These are phyloP conservation scores for Cephalopachus bancanus DNA, from an alignment of 2,797 vertebrate genomes.

Conservation along the genomic window DNA sequence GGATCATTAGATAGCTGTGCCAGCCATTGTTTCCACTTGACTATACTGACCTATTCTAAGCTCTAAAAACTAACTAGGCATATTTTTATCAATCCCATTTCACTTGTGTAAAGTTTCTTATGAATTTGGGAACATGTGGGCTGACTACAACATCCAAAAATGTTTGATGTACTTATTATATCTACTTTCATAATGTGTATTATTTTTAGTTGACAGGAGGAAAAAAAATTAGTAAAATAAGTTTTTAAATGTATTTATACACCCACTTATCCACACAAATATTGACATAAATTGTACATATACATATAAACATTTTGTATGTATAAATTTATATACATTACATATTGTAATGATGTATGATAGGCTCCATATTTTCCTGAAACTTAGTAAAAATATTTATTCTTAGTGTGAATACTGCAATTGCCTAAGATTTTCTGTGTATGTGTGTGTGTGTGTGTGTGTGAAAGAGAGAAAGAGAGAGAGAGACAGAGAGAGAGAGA, in stretches of 20 bases:
- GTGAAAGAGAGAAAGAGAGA: too few relatives aligned
- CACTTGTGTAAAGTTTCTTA: conserved; percentile 56
- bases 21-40: neutral
- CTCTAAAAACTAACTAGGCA: neutral
- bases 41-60: neutral
- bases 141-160: conserved; percentile 17
- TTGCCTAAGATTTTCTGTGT: neutral
- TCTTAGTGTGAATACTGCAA: neutral
- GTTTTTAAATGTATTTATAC: neutral
- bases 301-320: neutral
- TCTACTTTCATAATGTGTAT: neutral
- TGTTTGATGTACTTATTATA: neutral
- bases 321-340: neutral
- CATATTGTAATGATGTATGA: neutral
- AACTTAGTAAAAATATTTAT: neutral
- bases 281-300: neutral
- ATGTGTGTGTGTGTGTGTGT: too few relatives aligned
- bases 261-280: neutral
- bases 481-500: too few relatives aligned
- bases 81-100: conserved; percentile 52
- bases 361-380: neutral
- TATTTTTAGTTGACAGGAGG: neutral
- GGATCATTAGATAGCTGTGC: neutral
- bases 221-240: conserved; percentile 26
- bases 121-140: conserved; percentile 46